Conservation (phyloP, 2,797 vertebrate species). For the Octomys mimax region DNA sequence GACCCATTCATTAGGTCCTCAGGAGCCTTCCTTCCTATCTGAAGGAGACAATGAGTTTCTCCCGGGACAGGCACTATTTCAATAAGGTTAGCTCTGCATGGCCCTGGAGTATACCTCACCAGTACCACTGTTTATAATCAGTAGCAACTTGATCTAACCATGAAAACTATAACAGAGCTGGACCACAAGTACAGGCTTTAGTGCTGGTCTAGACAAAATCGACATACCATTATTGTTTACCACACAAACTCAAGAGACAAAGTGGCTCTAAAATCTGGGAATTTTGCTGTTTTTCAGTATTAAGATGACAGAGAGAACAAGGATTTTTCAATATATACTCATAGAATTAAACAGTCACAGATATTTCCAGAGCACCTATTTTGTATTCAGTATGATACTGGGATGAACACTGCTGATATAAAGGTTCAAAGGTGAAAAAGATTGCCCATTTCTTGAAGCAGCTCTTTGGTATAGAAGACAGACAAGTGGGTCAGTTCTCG, state of each 20-base stretch:
- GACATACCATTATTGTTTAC: conserved; percentile 9
- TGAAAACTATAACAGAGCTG: conserved; percentile 30
- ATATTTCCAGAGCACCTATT: conserved; percentile 41
- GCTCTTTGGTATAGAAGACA: neutral
- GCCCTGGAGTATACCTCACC: neutral
- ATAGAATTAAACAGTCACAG: conserved; percentile 17
- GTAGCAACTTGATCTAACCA: conserved; percentile 57
- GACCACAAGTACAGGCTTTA: conserved; percentile 31
- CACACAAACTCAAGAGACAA: conserved; percentile 55
- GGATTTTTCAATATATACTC: conserved; percentile 28
- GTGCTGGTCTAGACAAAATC: conserved; percentile 33
- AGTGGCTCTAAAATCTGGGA: conserved; percentile 44
- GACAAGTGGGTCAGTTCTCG: neutral
- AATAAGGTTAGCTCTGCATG: neutral
- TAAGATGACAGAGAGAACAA: neutral
- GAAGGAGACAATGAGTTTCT: conserved; percentile 10
- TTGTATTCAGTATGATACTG: conserved; percentile 38
- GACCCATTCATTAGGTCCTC: neutral
- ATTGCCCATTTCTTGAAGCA: neutral
- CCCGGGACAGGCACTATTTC: neutral
- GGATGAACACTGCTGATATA: neutral
- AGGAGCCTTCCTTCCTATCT: neutral
- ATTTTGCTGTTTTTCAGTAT: neutral
- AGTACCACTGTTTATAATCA: conserved; percentile 11
- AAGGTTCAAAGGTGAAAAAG: conserved; percentile 56